A percentile compares a stretch with the other conserved stretches of the same genome.
These are phyloP conservation scores for Etheostoma nigrum DNA, from an alignment of 2,797 vertebrate species.

Conservation along the genomic window DNA sequence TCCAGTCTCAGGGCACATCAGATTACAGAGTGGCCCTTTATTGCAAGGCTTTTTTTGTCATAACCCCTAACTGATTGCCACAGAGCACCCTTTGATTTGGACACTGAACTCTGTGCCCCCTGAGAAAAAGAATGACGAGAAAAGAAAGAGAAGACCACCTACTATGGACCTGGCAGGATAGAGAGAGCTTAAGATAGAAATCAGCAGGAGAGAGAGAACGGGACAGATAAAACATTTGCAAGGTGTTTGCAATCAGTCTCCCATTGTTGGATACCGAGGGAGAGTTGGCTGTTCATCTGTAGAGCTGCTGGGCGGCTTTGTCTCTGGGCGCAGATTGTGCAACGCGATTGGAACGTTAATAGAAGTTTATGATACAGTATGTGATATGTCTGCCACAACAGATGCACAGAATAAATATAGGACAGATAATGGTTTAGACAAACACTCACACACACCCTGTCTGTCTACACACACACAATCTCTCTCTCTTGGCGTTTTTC, in stretches of 20 bases:
- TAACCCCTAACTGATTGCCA: conserved; percentile 84
- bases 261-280: conserved; percentile 61
- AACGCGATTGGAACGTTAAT: conserved; percentile 58
- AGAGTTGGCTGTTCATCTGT: conserved; percentile 53
- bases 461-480: conserved; percentile 26
- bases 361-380: conserved; percentile 63
- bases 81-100: conserved; percentile 78
- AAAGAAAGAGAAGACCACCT: conserved; percentile 72
- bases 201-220: conserved; percentile 57
- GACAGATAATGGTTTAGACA: conserved; percentile 40
- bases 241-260: conserved; percentile 79
- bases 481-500: not conserved
- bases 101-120: conserved; percentile 65
- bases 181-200: conserved; percentile 71
- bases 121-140: conserved; percentile 49
- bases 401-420: conserved; percentile 67
- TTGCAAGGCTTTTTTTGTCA: conserved; percentile 74
- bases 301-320: conserved; percentile 56
- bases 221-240: conserved; percentile 71
- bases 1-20: conserved; percentile 75
- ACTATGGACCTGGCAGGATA: conserved; percentile 47
- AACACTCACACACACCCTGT: conserved; percentile 30
- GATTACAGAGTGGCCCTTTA: conserved; percentile 75
- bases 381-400: conserved; percentile 59
- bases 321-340: conserved; percentile 54